These are phyloP conservation scores for Sinocyclocheilus maitianheensis DNA, from an alignment of 2,113 vertebrate genomes.

Conservation along the genomic window DNA sequence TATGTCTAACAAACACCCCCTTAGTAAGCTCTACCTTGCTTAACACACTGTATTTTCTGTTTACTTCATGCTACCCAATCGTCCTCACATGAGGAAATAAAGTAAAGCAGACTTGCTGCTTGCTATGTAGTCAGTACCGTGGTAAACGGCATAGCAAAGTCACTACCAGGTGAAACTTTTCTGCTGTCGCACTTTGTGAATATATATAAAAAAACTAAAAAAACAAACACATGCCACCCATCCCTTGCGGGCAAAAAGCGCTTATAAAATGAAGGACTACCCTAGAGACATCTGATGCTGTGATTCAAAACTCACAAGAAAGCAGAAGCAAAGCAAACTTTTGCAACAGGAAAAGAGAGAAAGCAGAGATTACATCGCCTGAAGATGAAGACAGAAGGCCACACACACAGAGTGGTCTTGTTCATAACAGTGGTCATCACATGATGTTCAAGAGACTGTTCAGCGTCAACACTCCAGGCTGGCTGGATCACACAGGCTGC, in stretches of 20 bases:
- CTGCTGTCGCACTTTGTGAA: background rate
- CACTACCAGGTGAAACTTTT: background rate
- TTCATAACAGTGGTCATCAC: slow-evolving; percentile 72
- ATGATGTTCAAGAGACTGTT: slow-evolving; percentile 79
- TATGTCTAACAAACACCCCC: background rate
- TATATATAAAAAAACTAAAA: background rate
- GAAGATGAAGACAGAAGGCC: slow-evolving; percentile 17
- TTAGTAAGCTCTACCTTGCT: background rate
- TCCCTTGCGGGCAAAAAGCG: background rate
- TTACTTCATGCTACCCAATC: background rate
- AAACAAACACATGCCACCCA: background rate
- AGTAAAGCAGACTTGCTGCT: background rate
- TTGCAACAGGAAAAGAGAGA: background rate
- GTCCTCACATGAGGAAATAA: background rate
- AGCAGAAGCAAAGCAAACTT: slow-evolving; percentile 2
- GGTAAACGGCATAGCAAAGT: background rate
- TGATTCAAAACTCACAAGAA: background rate
- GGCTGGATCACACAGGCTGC: slow-evolving; percentile 65
- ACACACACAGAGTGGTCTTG: slow-evolving; percentile 62
- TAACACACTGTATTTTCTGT: background rate
- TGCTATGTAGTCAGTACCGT: background rate
- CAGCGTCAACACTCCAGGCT: slow-evolving; percentile 68
- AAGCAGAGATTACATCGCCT: slow-evolving; percentile 16
- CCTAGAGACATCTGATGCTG: background rate
- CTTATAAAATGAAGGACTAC: slow-evolving; percentile 4